Evolutionary conservation across 1,140 invertebrate genomes (phyloP), one percentile per base, ranked within the genome.

Genomic region (Ceratosolen solmsi): DNA sequence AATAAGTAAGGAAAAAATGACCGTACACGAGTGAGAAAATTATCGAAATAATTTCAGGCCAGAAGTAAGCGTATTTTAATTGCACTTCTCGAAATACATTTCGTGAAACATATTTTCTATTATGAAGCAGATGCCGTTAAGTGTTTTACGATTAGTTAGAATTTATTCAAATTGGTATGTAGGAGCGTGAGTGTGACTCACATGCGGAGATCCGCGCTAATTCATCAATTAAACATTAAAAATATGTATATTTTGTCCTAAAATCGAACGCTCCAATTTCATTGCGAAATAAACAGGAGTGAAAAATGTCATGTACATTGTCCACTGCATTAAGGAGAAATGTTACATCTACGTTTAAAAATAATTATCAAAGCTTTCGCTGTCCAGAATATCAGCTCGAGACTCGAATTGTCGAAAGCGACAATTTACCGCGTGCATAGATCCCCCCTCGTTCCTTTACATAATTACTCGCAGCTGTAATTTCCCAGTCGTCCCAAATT

Each of bases 401-500:
- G 41, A 13, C 41, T 46, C 41, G 41, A 46, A 13, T 13, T 13
- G 41, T 7, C 41, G 41, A 7, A 5, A n/a, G 5, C 41, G 41
- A 13, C 41, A 46, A 46, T 46, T 46, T 46, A 46, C 41, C 41
- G 41, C 41, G 41, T 5, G 41, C 5, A 46, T 11, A 58, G 3
- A 8, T 11, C 17, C 54, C 54, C 5, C 54, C 8, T 15, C 5
- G 54, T 25, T 2, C 4, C 72, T 30, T 56, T 54, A 30, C 73
- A 33, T 46, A 68, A 71, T 81, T 76, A 71, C 54, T 33, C 36
- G 30, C 60, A 71, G 30, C 60, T 58, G 36, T 58, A 56, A 76
- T 76, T 76, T 63, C 9, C 36, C n/a, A 5, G n/a, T 46, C 41
- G 41, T 46, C 13, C 41, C 41, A 13, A 5, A 13, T 46, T 13